These are phyloP conservation scores for Porites lutea DNA, from an alignment of 64 coral and sea anemone species.

Conservation along the genomic window DNA sequence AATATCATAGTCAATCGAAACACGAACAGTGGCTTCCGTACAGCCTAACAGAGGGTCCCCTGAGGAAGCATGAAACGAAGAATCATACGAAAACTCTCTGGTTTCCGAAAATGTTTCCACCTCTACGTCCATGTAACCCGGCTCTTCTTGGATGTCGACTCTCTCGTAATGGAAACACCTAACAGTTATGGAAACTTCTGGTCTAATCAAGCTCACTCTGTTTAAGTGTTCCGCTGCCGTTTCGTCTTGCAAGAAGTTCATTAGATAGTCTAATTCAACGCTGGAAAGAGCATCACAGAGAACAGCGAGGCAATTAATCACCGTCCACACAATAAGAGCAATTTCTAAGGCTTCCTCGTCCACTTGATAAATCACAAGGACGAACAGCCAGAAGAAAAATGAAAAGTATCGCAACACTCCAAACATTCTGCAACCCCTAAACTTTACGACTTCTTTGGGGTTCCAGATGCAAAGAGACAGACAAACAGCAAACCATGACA, in stretches of 20 bases:
- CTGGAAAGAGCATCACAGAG: slow-evolving; percentile 52
- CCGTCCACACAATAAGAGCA: slow-evolving; percentile 44
- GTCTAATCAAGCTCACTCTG: slow-evolving; percentile 32
- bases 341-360: no score
- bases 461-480: no score
- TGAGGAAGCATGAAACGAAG: slow-evolving; percentile 44
- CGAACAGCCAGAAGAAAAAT: slow-evolving; percentile 84
- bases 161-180: slow-evolving; percentile 74
- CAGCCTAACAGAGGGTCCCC: slow-evolving; percentile 6
- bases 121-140: slow-evolving; percentile 68
- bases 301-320: not conserved
- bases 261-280: slow-evolving; percentile 65
- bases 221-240: slow-evolving; percentile 58
- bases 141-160: not conserved
- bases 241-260: slow-evolving; percentile 74
- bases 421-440: slow-evolving; percentile 22
- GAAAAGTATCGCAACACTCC: slow-evolving; percentile 83
- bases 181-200: slow-evolving; percentile 49
- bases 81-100: slow-evolving; percentile 39
- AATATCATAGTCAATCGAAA: slow-evolving; percentile 61
- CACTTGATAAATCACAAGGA: slow-evolving; percentile 49
- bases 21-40: slow-evolving; percentile 27
- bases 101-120: slow-evolving; percentile 32
- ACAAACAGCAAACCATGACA: no score
- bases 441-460: not conserved